Evolutionary conservation across 1,140 invertebrate genomes (phyloP), one percentile per base, ranked within the genome.

Genomic region (Hylaeus anthracinus): DNA sequence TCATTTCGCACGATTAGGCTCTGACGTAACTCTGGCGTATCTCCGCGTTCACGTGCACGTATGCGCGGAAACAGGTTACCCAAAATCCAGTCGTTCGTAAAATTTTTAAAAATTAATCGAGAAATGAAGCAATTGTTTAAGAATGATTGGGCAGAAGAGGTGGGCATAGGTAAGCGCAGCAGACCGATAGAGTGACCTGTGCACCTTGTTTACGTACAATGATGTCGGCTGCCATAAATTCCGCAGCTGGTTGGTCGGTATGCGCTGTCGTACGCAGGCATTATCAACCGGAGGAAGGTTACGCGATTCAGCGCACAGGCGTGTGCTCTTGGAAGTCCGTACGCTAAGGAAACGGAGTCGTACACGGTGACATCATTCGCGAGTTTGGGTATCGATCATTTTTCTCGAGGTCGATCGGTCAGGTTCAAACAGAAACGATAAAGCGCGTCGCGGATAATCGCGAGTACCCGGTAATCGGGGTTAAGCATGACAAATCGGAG

Each of bases 331-430:
- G 14, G 43, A 72, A 72, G 63, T 53, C 48, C 45, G 60, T 63
- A 14, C 55, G 43, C 41, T 0, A 1, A 3, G 1, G 9, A 2
- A 10, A 45, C 39, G 51, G 65, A 37, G 4, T 14, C 12, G 41
- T 39, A 8, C 61, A 51, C 67, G 76, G 3, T 73, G 78, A 80
- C 55, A 74, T 74, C 72, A 74, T 67, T 66, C 71, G 12, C 76
- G 6, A 51, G 65, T 72, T 72, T 55, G 70, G 70, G 12, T 14
- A 72, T 72, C 53, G 41, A 65, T 65, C 45, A 45, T 72, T 64
- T 39, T 14, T 15, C 65, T 37, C n/a, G 56, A 65, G 26, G 12
- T 1, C 3, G 5, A 45, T 45, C 3, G 43, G 43, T 5, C 43
- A 3, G 8, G 9, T 51, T 51, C 51, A 9, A 51, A 51, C 6